Base-by-base conservation (phyloP, 2,888 invertebrate species). In the Morpho achilles region DNA sequence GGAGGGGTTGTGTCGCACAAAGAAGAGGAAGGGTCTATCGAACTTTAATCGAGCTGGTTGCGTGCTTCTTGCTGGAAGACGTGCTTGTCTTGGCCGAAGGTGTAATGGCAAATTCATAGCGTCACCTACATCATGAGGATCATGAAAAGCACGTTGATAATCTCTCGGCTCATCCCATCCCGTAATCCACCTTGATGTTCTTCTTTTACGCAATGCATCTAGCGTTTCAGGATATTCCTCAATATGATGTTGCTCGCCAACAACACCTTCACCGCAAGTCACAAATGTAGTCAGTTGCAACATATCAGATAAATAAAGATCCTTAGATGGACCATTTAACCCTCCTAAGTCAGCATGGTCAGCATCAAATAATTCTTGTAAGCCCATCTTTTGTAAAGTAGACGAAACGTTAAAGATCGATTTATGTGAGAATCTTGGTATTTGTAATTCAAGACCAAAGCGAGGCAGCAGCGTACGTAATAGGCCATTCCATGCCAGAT, bases 1-100 rank as follows among this genome's bases (percentile, higher is more conserved):
- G n/a, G 97, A 95, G 1, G 97, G 97, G 82, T 97, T 97, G 82
- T 97, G 97, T 74, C 97, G 92, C 9, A 97, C 96, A 70, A 96
- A 95, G 81, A 96, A 97, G 39, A 97, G 89, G 91, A 97, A 97
- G 0, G 97, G 97, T 74, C 96, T 92, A 72, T 97, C 97, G 76
- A 96, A 95, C 71, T 95, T 94, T 74, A 97, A 90, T 75, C 96
- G 91, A 6, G 95, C 95, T 59, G 89, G 79, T 65, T 90, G 87
- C 87, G 91, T 79, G 52, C 93, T 94, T 59, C 92, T 91, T 53
- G 95, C 94, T 0, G 95, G 95, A 9, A 94, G 82, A 42, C 95
- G 91, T 3, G 95, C 95, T 70, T 95, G 95, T 67, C 95, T 85
- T 2, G 95, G 95, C 58, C 95, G 85, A 40, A 95, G 81, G 16